Conservation (phyloP, 2,888 invertebrate species). For the Deilephila elpenor region DNA sequence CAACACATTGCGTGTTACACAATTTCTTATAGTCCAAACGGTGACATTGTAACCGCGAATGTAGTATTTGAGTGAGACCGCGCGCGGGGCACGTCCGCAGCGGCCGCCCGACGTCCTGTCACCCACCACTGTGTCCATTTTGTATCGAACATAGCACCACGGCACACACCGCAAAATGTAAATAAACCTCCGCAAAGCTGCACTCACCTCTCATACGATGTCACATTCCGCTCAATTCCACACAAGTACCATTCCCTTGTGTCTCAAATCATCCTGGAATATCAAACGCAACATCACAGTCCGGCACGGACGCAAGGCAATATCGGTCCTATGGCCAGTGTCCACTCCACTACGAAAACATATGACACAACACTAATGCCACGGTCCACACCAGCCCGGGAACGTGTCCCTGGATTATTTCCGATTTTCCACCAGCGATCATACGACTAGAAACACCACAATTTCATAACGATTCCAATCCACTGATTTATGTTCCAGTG, state of each 20-base stretch:
- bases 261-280: slow-evolving; percentile 81
- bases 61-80: slow-evolving; percentile 52
- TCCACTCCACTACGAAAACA: slow-evolving; percentile 82
- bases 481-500: slow-evolving; percentile 84
- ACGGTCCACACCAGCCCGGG: slow-evolving; percentile 66
- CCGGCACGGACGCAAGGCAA: slow-evolving; percentile 81
- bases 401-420: slow-evolving; percentile 65
- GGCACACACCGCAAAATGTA: slow-evolving; percentile 71
- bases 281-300: slow-evolving; percentile 80
- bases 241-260: slow-evolving; percentile 76
- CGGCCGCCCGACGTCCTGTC: slow-evolving; percentile 66
- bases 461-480: slow-evolving; percentile 72
- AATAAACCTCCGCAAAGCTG: slow-evolving; percentile 74
- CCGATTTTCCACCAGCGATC: slow-evolving; percentile 71
- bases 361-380: slow-evolving; percentile 81
- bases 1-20: slow-evolving; percentile 74
- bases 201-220: slow-evolving; percentile 83
- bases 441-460: slow-evolving; percentile 72
- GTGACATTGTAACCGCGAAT: slow-evolving; percentile 46
- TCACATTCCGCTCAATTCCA: slow-evolving; percentile 85
- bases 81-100: slow-evolving; percentile 57
- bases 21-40: slow-evolving; percentile 58
- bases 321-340: slow-evolving; percentile 82
- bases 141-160: slow-evolving; percentile 65
- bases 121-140: slow-evolving; percentile 74